Evolutionary conservation across 2,113 vertebrate genomes (phyloP), one percentile per base, ranked within the genome.

Genomic region (Leucopsar rothschildi): DNA sequence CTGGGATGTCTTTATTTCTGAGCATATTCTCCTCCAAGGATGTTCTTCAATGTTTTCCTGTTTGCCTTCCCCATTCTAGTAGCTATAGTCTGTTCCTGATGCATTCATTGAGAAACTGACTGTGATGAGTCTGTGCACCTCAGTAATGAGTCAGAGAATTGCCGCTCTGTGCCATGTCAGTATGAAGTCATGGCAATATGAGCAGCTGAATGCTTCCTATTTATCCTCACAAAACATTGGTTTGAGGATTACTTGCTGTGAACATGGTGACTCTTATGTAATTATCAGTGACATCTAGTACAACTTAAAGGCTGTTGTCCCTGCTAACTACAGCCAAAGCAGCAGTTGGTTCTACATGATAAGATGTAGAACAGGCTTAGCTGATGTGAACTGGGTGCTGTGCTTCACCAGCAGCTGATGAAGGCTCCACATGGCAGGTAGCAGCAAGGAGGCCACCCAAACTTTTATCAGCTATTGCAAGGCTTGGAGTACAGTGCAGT

Each of bases 181-280:
- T 40, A 24, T 23, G 44, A 71, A 75, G 31, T 29, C 49, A 19
- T 3, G 19, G 77, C 53, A 64, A 1, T 17, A 20, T 0, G 14
- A 89, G 63, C 23, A 61, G 44, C 6, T 0, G 2, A 37, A 21
- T 12, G 18, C 31, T 56, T 68, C 35, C 17, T 60, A 3, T 19
- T 79, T 28, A 18, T 31, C 21, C 70, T 85, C 14, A 4, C 12
- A 29, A 28, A 80, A 45, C 20, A 18, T 0, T 45, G 75, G 50
- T 59, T 17, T 39, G 53, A 61, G 31, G 37, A 56, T 33, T 27
- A 45, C 11, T 53, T 53, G 60, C 31, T 71, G 50, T 52, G 47
- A 75, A 13, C 24, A 37, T 2, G 28, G 29, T 23, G 33, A 65
- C 14, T 42, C 29, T 42, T 31, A 10, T 0, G 0, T 23, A 21